Evolutionary conservation across 1,140 invertebrate genomes (phyloP), one percentile per base, ranked within the genome.

Genomic region (Drosophila lowei): DNA sequence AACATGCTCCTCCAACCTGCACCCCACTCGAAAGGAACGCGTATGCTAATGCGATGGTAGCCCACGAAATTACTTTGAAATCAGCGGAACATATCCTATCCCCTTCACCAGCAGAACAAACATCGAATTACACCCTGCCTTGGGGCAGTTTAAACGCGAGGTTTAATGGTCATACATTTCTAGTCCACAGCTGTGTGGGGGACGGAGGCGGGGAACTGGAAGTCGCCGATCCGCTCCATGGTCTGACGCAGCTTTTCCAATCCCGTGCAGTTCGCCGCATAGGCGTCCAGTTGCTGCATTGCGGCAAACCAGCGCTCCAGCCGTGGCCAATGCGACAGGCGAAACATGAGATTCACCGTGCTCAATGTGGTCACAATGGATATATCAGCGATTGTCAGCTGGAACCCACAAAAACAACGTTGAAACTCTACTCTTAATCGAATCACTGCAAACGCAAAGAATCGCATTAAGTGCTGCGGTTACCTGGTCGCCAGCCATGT

Each of bases 271-370:
- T 91, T 91, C 34, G 43, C 67, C 41, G 67, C 44, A 58, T 90
- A 91, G 49, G 61, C 72, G 30, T 73, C 74, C 74, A 89, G 61
- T 57, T 83, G 63, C 70, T 80, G 77, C 90, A 91, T 89, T 47
- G 65, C 41, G 55, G 72, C 55, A 55, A 89, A 81, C 90, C 90
- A 91, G 42, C 55, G 57, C 18, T 64, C 65, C 48, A 91, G 48
- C 16, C 54, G 74, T 43, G 90, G 90, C 81, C 86, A 91, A 15
- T 79, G 71, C 13, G 57, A 43, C 47, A 90, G 72, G 21, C 83
- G 86, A 91, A 90, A 90, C 77, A 91, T 89, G 75, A 91, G 86
- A 84, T 90, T 73, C 57, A 91, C 90, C 15, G 90, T 91, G 53
- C 90, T 91, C 65, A 90, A 15, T 90, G 90, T 91, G 85, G 88